Evolutionary conservation across 92 coral and sea anemone species (phyloP).

Genomic region (Parazoanthus darwini): DNA sequence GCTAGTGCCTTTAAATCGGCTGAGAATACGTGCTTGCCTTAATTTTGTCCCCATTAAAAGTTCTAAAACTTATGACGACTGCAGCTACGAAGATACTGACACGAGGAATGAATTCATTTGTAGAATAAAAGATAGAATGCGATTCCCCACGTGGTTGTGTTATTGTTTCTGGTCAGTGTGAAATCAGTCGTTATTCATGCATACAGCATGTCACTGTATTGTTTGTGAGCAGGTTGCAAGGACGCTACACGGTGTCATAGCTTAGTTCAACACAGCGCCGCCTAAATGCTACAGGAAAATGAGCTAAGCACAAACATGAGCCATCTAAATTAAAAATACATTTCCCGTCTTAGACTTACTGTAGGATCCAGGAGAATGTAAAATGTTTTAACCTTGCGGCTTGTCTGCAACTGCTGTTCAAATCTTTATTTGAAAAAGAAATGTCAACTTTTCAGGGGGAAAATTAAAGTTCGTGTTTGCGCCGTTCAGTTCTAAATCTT

Average conservation of each 20-base stretch:
- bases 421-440: no score
- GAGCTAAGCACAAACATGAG: background rate
- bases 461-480: background rate
- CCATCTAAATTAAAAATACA: no score
- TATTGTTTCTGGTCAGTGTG: background rate
- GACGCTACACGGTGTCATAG: background rate
- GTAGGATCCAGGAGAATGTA: no score
- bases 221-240: slow-evolving; percentile 2
- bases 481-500: background rate
- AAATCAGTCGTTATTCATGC: slow-evolving; percentile 40
- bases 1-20: background rate
- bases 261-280: slow-evolving; percentile 21
- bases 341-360: background rate
- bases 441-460: background rate
- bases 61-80: background rate
- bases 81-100: background rate
- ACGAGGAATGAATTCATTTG: background rate
- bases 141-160: background rate
- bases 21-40: background rate
- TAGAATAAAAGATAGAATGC: background rate
- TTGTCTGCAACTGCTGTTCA: background rate
- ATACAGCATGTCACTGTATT: background rate
- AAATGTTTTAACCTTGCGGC: background rate
- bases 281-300: slow-evolving; percentile 4
- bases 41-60: background rate